Evolutionary conservation across 2,113 vertebrate genomes (phyloP).

Genomic region (Channa argus): DNA sequence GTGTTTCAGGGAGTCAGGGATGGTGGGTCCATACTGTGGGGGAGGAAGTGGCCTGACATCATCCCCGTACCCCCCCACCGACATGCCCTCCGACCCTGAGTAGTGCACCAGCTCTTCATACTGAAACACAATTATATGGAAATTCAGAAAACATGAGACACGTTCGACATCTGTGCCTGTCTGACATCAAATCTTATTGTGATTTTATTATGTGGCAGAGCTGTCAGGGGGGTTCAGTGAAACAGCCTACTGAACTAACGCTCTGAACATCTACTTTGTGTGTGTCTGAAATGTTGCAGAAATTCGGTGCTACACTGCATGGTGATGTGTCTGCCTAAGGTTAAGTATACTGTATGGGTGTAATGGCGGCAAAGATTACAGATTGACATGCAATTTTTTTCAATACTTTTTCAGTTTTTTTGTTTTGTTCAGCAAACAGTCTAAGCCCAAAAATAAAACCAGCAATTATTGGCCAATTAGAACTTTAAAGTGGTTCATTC

Average conservation of each 20-base stretch:
- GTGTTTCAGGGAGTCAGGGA: constrained; percentile 86
- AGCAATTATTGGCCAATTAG: no score
- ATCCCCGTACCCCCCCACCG: constrained; percentile 83
- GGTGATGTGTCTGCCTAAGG: not conserved
- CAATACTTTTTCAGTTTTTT: no score
- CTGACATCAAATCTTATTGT: constrained; percentile 45
- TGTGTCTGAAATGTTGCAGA: not conserved
- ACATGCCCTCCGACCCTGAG: constrained; percentile 84
- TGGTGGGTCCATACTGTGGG: constrained; percentile 77
- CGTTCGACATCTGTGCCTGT: constrained; percentile 61
- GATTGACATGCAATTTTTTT: no score
- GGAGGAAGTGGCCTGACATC: constrained; percentile 79
- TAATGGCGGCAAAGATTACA: not conserved
- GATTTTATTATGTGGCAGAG: constrained; percentile 57
- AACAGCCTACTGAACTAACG: not conserved
- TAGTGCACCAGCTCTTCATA: constrained; percentile 88
- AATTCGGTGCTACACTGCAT: not conserved
- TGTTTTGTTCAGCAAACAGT: no score
- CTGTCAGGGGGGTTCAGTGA: constrained; percentile 20
- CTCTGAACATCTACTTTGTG: no score
- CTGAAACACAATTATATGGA: constrained; percentile 73
- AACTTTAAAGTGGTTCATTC: no score
- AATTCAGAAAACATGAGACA: constrained; percentile 57
- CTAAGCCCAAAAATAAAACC: no score
- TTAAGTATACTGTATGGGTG: not conserved